Evolutionary conservation across 2,888 invertebrate species (phyloP).

Genomic region (Incurvaria masculella): DNA sequence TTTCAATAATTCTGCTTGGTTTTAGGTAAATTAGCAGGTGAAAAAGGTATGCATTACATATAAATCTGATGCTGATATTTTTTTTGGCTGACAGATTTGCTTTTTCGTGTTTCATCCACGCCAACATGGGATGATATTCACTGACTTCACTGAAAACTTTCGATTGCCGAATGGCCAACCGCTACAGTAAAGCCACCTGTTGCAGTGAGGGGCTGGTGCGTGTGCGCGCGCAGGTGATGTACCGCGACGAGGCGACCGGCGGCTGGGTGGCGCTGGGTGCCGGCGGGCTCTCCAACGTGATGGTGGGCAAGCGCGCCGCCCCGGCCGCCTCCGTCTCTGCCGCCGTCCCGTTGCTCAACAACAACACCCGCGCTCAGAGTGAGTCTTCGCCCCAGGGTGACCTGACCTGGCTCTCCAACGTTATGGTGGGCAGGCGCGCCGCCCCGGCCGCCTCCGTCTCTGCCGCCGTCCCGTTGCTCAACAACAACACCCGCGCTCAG

Average conservation of each 20-base stretch:
- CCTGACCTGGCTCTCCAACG: slow-evolving; percentile 90
- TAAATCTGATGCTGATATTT: too few species aligned
- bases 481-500: neutral
- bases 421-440: slow-evolving; percentile 80
- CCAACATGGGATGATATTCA: too few species aligned
- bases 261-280: slow-evolving; percentile 95
- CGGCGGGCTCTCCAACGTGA: slow-evolving; percentile 92
- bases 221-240: slow-evolving; percentile 99
- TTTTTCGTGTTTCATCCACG: too few species aligned
- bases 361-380: neutral
- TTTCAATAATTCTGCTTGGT: too few species aligned
- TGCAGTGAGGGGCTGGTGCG: slow-evolving; percentile 91
- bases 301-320: slow-evolving; percentile 75
- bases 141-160: too few species aligned
- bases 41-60: too few species aligned
- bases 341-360: slow-evolving; percentile 2
- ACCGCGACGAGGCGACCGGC: slow-evolving; percentile 94
- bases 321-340: slow-evolving; percentile 23
- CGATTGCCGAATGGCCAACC: too few species aligned
- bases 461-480: slow-evolving; percentile 7
- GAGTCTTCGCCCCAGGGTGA: too few species aligned
- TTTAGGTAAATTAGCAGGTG: too few species aligned
- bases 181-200: slow-evolving; percentile 16
- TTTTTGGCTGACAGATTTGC: too few species aligned
- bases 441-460: slow-evolving; percentile 31